Conservation (phyloP, 2,888 invertebrate genomes). For the Gastrophysa polygoni region DNA sequence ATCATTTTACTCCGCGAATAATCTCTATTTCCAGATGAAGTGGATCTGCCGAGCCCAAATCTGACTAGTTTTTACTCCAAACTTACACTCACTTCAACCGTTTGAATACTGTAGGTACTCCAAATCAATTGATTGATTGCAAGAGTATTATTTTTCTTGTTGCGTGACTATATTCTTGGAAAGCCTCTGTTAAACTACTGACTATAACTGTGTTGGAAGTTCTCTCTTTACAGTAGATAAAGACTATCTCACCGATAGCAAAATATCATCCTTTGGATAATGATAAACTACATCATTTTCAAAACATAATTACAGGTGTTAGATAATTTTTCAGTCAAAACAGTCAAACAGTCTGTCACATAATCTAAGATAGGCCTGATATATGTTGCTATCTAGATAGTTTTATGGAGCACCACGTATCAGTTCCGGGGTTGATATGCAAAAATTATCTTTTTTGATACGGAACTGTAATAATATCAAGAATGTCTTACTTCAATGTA, state of each 20-base stretch:
- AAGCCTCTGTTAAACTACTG: background rate
- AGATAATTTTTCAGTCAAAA: slow-evolving; percentile 33
- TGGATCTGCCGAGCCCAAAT: no score
- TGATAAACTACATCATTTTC: slow-evolving; percentile 28
- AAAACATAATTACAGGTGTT: slow-evolving; percentile 24
- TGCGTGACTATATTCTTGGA: no score
- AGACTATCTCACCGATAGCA: slow-evolving; percentile 23
- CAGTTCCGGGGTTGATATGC: slow-evolving; percentile 48
- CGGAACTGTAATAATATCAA: slow-evolving; percentile 41
- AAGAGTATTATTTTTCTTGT: no score
- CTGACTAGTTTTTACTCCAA: no score
- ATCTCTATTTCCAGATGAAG: no score
- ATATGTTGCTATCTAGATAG: slow-evolving; percentile 44
- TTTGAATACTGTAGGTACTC: no score
- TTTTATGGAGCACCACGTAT: slow-evolving; percentile 41
- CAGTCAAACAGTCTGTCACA: slow-evolving; percentile 48
- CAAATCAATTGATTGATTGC: no score
- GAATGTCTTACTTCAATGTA: slow-evolving; percentile 51
- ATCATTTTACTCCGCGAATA: no score
- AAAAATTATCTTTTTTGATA: slow-evolving; percentile 45
- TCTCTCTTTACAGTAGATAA: slow-evolving; percentile 11
- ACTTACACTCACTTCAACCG: no score
- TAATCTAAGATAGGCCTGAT: slow-evolving; percentile 58
- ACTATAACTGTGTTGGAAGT: background rate
- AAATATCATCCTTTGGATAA: slow-evolving; percentile 17